Percentiles rank a stretch among this genome's conserved stretches.
These are phyloP conservation scores for Drosophila bocki DNA, from an alignment of 1,140 invertebrate genomes.

Conservation along the genomic window DNA sequence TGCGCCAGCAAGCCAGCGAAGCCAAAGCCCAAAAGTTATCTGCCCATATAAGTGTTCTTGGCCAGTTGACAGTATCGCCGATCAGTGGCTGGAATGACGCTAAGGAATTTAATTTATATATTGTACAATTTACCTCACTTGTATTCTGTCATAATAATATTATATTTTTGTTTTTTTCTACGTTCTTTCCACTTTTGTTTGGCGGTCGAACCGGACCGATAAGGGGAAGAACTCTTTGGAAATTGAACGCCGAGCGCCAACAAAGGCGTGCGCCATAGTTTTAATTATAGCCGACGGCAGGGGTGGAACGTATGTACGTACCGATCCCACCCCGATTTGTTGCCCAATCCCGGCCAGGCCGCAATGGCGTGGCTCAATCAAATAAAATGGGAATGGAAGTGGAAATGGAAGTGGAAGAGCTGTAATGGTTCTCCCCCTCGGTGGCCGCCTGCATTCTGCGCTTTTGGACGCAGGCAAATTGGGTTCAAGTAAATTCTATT, in stretches of 20 bases:
- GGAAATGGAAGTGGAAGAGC: constrained; percentile 5
- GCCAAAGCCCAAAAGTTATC: constrained; percentile 30
- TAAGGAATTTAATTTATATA: constrained; percentile 75
- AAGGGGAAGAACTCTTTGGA: constrained; percentile 51
- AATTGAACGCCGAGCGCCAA: constrained; percentile 50
- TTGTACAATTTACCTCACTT: constrained; percentile 36
- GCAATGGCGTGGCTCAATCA: constrained; percentile 76
- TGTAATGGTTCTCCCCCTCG: constrained; percentile 21
- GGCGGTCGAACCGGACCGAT: constrained; percentile 45
- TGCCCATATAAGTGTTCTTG: constrained; percentile 63
- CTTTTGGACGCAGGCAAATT: constrained; percentile 51
- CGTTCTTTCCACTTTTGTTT: constrained; percentile 41
- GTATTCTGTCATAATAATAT: constrained; percentile 35
- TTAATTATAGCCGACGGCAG: constrained; percentile 60
- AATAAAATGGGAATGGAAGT: constrained; percentile 60
- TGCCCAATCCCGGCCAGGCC: constrained; percentile 44
- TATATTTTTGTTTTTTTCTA: constrained; percentile 16
- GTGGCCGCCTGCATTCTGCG: constrained; percentile 31
- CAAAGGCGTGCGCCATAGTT: constrained; percentile 76
- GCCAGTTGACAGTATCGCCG: constrained; percentile 71
- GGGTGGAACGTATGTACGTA: constrained; percentile 29
- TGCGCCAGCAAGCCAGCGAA: constrained; percentile 34
- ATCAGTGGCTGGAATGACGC: constrained; percentile 64
- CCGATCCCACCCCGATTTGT: constrained; percentile 33
- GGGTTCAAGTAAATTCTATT: constrained; percentile 82